Conservation (phyloP, 2,888 invertebrate species). For the Halocaridina rubra region DNA sequence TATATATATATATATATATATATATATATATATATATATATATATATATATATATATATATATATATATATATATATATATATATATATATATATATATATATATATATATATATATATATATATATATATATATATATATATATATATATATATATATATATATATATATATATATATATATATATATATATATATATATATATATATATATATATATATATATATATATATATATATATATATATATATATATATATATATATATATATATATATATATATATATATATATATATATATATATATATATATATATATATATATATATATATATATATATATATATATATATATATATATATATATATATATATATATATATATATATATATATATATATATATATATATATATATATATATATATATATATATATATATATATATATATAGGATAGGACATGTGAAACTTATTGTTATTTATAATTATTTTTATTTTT, state of each 20-base stretch:
- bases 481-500: too few species aligned
- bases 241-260: neutral
- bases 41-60: too few species aligned
- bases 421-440: neutral
- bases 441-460: neutral
- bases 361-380: neutral
- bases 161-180: constrained; percentile 8
- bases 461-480: too few species aligned
- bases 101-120: too few species aligned
- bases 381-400: neutral
- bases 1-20: too few species aligned
- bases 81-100: too few species aligned
- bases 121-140: too few species aligned
- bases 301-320: neutral
- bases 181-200: constrained; percentile 8
- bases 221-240: neutral
- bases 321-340: neutral
- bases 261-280: neutral
- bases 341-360: neutral
- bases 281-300: neutral
- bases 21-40: too few species aligned
- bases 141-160: too few species aligned
- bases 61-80: too few species aligned
- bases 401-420: neutral
- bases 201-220: constrained; percentile 8